A percentile compares a stretch with the other conserved stretches of the same genome.
These are phyloP conservation scores for Tachyglossus aculeatus DNA, from an alignment of 2,797 vertebrate genomes.

Conservation along the genomic window DNA sequence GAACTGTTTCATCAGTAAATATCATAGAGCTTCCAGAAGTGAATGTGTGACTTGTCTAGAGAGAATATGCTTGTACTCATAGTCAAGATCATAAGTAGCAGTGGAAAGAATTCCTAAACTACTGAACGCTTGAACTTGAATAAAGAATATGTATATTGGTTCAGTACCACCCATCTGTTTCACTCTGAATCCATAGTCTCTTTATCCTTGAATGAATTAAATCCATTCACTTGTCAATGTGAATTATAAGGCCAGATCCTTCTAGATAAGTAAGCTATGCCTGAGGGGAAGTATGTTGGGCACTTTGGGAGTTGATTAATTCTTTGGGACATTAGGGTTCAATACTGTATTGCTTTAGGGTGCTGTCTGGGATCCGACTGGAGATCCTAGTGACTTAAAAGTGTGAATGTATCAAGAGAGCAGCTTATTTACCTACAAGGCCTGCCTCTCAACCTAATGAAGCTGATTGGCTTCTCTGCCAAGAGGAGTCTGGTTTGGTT, in stretches of 20 bases:
- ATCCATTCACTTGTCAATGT: neutral
- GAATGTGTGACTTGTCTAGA: neutral
- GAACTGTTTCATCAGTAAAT: slow-evolving; percentile 30
- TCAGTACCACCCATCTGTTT: too few species aligned
- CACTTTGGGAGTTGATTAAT: neutral
- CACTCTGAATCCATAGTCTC: neutral
- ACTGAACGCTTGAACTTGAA: too few species aligned
- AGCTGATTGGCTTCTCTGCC: too few species aligned
- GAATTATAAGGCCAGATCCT: neutral
- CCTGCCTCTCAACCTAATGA: too few species aligned
- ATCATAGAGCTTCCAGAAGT: slow-evolving; percentile 23
- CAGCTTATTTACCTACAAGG: neutral
- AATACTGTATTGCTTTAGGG: neutral
- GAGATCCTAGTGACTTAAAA: neutral
- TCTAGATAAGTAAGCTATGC: neutral
- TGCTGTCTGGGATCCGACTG: neutral
- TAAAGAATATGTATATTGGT: too few species aligned
- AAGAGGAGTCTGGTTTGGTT: too few species aligned
- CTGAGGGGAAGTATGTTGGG: neutral
- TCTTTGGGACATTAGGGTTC: neutral
- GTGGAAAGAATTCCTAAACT: too few species aligned
- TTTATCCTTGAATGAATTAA: neutral
- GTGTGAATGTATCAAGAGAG: neutral
- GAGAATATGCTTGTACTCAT: neutral
- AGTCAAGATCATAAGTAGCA: too few species aligned